These are phyloP conservation scores for Pandemis cinnamomeana DNA, from an alignment of 2,888 invertebrate genomes.

Conservation along the genomic window DNA sequence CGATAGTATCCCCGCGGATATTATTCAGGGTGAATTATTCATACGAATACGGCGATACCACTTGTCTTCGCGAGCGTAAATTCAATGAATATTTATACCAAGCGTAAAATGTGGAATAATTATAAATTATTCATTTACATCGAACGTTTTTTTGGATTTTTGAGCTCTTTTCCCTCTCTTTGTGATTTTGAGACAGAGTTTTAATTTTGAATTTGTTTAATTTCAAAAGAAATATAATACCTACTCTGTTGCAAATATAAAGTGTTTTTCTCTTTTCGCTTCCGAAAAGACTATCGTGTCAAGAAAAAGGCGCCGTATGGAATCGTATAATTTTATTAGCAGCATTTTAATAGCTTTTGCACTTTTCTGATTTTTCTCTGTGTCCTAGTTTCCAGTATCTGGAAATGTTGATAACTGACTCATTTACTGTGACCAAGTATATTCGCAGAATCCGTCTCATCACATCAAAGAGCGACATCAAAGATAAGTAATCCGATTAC, in stretches of 20 bases:
- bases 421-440: not conserved
- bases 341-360: too few species aligned
- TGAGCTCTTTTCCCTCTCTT: not conserved
- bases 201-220: not conserved
- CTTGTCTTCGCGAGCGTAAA: slow-evolving; percentile 14
- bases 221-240: not conserved
- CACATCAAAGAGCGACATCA: not conserved
- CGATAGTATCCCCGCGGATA: not conserved
- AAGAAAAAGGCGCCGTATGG: too few species aligned
- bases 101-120: slow-evolving; percentile 20
- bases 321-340: too few species aligned
- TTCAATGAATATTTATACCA: slow-evolving; percentile 13
- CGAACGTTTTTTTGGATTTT: not conserved
- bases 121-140: slow-evolving; percentile 21
- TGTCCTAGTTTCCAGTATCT: too few species aligned
- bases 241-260: too few species aligned
- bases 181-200: not conserved
- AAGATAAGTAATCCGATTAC: not conserved
- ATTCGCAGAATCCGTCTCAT: not conserved
- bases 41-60: slow-evolving; percentile 13
- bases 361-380: too few species aligned
- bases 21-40: slow-evolving; percentile 8
- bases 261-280: too few species aligned
- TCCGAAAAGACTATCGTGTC: too few species aligned
- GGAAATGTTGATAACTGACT: not conserved